These are phyloP conservation scores for Xestia xanthographa DNA, from an alignment of 2,888 invertebrate species.

Conservation along the genomic window DNA sequence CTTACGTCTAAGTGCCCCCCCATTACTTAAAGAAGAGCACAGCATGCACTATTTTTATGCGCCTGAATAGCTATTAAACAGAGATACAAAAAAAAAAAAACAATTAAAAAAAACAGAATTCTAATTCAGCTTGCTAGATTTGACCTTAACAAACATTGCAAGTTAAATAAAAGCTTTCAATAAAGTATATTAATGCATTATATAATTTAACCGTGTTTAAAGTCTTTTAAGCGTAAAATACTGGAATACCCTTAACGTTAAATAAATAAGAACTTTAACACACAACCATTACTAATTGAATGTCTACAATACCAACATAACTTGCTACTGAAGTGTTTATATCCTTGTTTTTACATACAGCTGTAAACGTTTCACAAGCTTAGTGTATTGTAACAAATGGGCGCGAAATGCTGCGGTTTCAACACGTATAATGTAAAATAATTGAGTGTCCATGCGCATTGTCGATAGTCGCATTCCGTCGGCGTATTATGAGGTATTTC, in stretches of 20 bases:
- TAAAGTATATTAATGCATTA: not conserved
- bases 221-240: conserved; percentile 2
- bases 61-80: no score
- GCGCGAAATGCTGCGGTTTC: conserved; percentile 61
- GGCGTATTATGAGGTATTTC: conserved; percentile 64
- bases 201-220: not conserved
- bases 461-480: conserved; percentile 68
- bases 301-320: conserved; percentile 57
- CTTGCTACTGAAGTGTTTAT: conserved; percentile 53
- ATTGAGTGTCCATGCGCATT: conserved; percentile 62
- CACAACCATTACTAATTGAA: conserved; percentile 29
- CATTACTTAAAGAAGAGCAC: no score
- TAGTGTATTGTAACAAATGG: conserved; percentile 50
- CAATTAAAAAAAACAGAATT: no score
- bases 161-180: not conserved
- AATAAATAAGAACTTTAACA: conserved; percentile 17
- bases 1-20: no score
- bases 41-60: no score
- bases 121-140: not conserved
- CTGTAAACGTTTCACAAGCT: conserved; percentile 58
- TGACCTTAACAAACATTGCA: not conserved
- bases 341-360: conserved; percentile 56
- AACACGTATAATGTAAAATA: conserved; percentile 64
- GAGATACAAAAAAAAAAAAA: no score
- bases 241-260: not conserved